phyloP scores from a whole-genome alignment of 2,113 vertebrate species.

The Megalops atlanticus region DNA sequence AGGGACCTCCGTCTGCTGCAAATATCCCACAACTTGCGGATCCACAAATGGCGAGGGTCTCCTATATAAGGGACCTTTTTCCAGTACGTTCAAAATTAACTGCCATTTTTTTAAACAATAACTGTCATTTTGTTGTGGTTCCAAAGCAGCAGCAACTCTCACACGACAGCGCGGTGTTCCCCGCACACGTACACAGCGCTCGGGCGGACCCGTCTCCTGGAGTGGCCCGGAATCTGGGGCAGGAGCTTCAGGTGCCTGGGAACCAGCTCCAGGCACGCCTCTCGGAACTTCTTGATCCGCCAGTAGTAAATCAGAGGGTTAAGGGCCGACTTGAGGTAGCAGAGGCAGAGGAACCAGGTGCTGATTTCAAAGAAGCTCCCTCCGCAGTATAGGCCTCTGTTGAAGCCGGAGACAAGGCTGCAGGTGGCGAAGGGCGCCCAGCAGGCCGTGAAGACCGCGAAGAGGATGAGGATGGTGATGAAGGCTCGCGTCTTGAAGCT shows the following conservation, averaged over 20 bases:
- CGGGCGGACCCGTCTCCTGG: slow-evolving; percentile 85
- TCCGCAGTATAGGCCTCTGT: slow-evolving; percentile 83
- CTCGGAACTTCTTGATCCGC: slow-evolving; percentile 98
- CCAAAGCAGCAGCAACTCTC: no score
- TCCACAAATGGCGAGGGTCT: no score
- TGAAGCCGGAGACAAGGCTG: slow-evolving; percentile 90
- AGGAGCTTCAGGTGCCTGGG: slow-evolving; percentile 94
- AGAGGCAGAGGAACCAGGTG: slow-evolving; percentile 96
- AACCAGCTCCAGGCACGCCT: slow-evolving; percentile 93
- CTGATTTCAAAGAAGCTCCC: slow-evolving; percentile 94
- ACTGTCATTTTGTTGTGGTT: no score
- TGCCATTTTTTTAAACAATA: no score
- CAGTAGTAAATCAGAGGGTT: slow-evolving; percentile 99
- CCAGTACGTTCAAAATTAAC: no score
- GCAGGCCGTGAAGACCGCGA: slow-evolving; percentile 91
- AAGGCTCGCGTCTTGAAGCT: slow-evolving; percentile 99
- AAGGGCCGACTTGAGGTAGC: slow-evolving; percentile 98
- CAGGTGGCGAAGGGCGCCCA: slow-evolving; percentile 94
- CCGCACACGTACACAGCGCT: slow-evolving; percentile 94
- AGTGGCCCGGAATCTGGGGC: slow-evolving; percentile 86
- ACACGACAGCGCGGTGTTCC: slow-evolving; percentile 86
- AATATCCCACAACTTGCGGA: no score
- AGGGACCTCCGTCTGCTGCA: no score
- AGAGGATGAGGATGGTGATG: slow-evolving; percentile 97
- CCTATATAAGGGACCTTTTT: no score